Evolutionary conservation across 2,113 vertebrate species (phyloP), one percentile per base, ranked within the genome.

Genomic region (Gambusia affinis): DNA sequence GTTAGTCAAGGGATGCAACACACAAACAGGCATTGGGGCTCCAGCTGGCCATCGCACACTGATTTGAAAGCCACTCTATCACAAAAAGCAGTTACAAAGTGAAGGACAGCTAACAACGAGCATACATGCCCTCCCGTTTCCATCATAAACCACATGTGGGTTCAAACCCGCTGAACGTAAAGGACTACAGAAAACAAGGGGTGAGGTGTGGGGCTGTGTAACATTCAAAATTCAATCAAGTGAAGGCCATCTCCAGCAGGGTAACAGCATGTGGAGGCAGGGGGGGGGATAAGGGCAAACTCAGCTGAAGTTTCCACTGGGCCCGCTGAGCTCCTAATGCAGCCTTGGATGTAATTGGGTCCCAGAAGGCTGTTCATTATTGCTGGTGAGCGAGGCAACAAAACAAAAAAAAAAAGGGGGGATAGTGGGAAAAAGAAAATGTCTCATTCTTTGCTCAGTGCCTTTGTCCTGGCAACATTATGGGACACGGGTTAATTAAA

Each of bases 301-400:
- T 91, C 88, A 81, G 87, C 88, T 93, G 92, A 89, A 89, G 92
- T 94, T 93, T 93, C 87, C 89, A 92, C 79, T 81, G 85, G 91
- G 87, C 91, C 90, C 80, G 87, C 90, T 92, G 90, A 64, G 89
- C 88, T 91, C 90, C 89, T 92, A 92, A 93, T 93, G 91, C 91
- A 92, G 93, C 92, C 92, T 92, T 93, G 91, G 90, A 90, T 92
- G 93, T 95, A 95, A 95, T 94, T 94, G 92, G 92, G 87, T 95
- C 94, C 93, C 94, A 93, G 91, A 94, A 93, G 94, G 90, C 92
- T 91, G 89, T 95, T 95, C 93, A 93, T 94, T 95, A 94, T 90
- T 85, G 72, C 77, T 85, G 90, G 71, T 76, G 83, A 88, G 89
- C 44, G 83, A 92, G 89, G 86, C 91, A 93, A 91, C 91, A 91